A percentile compares a stretch with the other conserved stretches of the same genome.
These are phyloP conservation scores for Himalopsyche tibetana DNA, from an alignment of 2,888 invertebrate genomes.

Conservation along the genomic window DNA sequence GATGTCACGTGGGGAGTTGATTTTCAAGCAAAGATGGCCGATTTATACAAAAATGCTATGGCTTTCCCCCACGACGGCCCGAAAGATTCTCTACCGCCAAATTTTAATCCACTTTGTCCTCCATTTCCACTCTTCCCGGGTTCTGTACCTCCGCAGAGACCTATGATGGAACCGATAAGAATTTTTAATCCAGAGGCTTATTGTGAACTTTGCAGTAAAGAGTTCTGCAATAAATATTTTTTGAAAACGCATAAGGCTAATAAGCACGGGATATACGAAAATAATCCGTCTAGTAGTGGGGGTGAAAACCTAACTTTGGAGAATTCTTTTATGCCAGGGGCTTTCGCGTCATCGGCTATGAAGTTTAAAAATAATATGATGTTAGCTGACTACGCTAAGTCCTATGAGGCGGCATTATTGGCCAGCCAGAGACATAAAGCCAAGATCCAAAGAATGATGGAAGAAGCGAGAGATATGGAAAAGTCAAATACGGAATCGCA, in stretches of 20 bases:
- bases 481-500: constrained; percentile 72
- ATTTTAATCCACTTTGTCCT: constrained; percentile 75
- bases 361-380: constrained; percentile 66
- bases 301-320: constrained; percentile 68
- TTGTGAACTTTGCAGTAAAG: constrained; percentile 98
- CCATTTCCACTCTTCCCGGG: constrained; percentile 75
- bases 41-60: constrained; percentile 76
- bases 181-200: constrained; percentile 98
- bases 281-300: constrained; percentile 69
- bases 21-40: constrained; percentile 76
- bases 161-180: constrained; percentile 79
- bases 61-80: constrained; percentile 73
- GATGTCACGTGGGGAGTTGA: constrained; percentile 68
- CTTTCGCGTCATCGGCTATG: constrained; percentile 64
- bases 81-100: constrained; percentile 70
- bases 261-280: constrained; percentile 95
- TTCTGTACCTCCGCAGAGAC: constrained; percentile 66
- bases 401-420: constrained; percentile 64
- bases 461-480: constrained; percentile 68
- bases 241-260: constrained; percentile 98
- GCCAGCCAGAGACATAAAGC: constrained; percentile 65
- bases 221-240: constrained; percentile 99
- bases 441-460: constrained; percentile 65
- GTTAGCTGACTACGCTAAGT: constrained; percentile 65
- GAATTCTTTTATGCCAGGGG: constrained; percentile 70